Conservation (phyloP, 2,888 invertebrate species). For the Melolontha melolontha region DNA sequence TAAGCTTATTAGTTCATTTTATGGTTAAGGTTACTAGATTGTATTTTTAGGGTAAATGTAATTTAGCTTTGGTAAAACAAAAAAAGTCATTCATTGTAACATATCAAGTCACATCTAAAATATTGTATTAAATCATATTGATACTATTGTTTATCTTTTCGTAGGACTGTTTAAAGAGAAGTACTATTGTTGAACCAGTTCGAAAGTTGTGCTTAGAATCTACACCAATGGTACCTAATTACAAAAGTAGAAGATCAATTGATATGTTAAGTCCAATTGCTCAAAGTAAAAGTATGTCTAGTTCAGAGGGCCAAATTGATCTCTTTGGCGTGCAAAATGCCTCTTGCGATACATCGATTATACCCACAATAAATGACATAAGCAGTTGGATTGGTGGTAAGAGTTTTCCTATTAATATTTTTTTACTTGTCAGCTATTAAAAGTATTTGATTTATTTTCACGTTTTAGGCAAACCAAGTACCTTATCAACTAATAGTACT, state of each 20-base stretch:
- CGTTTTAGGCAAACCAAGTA: conserved; percentile 31
- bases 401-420: not conserved
- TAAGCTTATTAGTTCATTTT: no score
- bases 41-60: no score
- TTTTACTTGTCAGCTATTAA: no score
- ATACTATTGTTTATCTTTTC: conserved; percentile 40
- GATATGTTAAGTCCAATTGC: conserved; percentile 71
- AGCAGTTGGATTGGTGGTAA: conserved; percentile 76
- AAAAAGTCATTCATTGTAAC: no score
- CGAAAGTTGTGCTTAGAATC: conserved; percentile 51
- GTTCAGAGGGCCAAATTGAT: conserved; percentile 62
- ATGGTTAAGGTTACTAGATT: no score
- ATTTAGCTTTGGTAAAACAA: no score
- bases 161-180: conserved; percentile 51
- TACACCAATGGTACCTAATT: conserved; percentile 58
- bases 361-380: conserved; percentile 72
- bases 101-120: no score
- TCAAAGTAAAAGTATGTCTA: conserved; percentile 49
- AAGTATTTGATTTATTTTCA: conserved; percentile 1
- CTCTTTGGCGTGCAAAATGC: conserved; percentile 60
- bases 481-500: conserved; percentile 13
- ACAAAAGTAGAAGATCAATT: conserved; percentile 62
- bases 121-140: no score
- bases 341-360: conserved; percentile 58
- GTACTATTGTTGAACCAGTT: conserved; percentile 42